phyloP scores from a whole-genome alignment of 64 coral and sea anemone genomes.

The Stylophora pistillata region DNA sequence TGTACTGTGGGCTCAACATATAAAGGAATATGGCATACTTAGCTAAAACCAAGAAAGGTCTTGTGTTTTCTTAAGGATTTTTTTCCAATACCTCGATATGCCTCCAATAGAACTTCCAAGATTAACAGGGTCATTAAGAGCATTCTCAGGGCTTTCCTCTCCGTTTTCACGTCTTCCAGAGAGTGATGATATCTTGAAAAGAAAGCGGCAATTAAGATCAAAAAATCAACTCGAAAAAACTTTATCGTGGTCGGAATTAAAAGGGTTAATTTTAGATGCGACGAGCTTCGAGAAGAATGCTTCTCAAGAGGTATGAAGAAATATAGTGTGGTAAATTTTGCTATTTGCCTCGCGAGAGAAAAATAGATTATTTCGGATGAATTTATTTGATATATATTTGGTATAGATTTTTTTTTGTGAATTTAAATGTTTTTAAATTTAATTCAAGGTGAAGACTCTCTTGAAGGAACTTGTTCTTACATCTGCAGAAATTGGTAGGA shows the following conservation, averaged over 20 bases:
- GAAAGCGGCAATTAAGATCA: constrained; percentile 80
- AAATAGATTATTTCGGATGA: neutral
- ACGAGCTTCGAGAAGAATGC: constrained; percentile 56
- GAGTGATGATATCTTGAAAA: constrained; percentile 54
- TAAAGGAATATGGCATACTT: neutral
- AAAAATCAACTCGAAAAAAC: constrained; percentile 63
- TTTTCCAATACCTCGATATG: constrained; percentile 2
- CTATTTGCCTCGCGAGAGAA: too few species aligned
- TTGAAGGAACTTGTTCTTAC: constrained; percentile 56
- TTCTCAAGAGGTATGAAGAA: constrained; percentile 70
- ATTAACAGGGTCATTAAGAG: constrained; percentile 92
- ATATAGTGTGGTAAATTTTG: neutral
- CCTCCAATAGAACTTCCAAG: constrained; percentile 79
- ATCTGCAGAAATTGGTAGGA: constrained; percentile 55
- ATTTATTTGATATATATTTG: neutral
- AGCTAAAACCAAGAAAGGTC: neutral
- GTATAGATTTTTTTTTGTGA: neutral
- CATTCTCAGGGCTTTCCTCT: constrained; percentile 85
- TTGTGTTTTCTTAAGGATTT: neutral
- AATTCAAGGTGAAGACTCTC: constrained; percentile 37
- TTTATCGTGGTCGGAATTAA: constrained; percentile 83
- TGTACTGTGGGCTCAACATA: neutral
- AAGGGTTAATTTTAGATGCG: constrained; percentile 65
- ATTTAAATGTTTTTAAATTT: neutral
- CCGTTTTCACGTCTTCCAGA: constrained; percentile 21